Conservation (phyloP, 2,113 vertebrate genomes). For the Hiodon alosoides region DNA sequence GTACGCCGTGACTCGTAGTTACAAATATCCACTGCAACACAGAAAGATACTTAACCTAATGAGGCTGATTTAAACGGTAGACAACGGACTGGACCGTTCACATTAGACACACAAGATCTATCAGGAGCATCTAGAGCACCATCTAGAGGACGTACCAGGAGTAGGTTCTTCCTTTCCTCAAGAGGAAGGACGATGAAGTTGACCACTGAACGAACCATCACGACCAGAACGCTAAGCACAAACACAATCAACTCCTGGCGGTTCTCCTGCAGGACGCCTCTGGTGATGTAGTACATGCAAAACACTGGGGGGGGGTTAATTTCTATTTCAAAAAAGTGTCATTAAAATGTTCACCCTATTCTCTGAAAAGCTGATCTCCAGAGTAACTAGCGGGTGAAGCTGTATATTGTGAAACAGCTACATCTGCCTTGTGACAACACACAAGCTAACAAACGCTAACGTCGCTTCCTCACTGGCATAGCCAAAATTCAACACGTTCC, state of each 20-base stretch:
- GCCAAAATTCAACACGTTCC: too few species aligned
- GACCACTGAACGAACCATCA: constrained; percentile 70
- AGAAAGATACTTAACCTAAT: too few species aligned
- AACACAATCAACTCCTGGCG: constrained; percentile 73
- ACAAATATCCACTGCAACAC: neutral
- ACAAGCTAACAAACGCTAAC: neutral
- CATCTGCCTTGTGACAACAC: neutral
- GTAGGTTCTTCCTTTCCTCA: constrained; percentile 50
- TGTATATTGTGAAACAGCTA: neutral
- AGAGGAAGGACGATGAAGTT: constrained; percentile 63
- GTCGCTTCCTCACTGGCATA: neutral
- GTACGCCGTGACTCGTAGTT: neutral
- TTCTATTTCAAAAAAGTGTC: too few species aligned
- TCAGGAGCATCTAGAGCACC: too few species aligned
- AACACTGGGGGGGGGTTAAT: constrained; percentile 56
- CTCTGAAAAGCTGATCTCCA: constrained; percentile 2
- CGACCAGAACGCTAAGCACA: constrained; percentile 58
- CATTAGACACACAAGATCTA: neutral
- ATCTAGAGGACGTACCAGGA: constrained; percentile 51
- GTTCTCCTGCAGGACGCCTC: constrained; percentile 79
- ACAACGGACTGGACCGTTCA: neutral
- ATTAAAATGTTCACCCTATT: too few species aligned
- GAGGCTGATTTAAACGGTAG: too few species aligned
- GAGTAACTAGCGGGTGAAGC: neutral
- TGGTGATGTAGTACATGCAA: constrained; percentile 72